Conservation (phyloP, 1,140 invertebrate species). For the Ceratosolen fusciceps region DNA sequence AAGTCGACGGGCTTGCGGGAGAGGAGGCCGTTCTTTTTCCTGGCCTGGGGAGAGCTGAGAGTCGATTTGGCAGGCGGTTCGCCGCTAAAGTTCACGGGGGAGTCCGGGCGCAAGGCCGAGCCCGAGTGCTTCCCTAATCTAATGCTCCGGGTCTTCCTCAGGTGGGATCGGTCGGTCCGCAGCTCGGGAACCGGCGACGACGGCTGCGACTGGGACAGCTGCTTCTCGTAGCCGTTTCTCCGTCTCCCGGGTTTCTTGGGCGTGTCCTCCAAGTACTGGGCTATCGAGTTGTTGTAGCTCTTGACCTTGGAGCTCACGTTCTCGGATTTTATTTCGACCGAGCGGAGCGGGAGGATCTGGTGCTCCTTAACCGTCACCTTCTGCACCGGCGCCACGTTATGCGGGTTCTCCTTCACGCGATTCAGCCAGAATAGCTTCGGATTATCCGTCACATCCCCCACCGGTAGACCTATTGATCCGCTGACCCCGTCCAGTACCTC, state of each 20-base stretch:
- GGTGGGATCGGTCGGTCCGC: neutral
- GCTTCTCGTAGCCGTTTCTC: neutral
- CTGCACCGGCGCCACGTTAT: neutral
- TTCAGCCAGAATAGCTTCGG: constrained; percentile 9
- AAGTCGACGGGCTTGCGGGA: constrained; percentile 41
- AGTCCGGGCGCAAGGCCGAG: constrained; percentile 18
- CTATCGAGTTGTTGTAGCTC: neutral
- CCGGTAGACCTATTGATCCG: neutral
- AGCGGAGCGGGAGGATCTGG: neutral
- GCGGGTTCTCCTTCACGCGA: neutral
- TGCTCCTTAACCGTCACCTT: constrained; percentile 11
- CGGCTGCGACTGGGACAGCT: constrained; percentile 7
- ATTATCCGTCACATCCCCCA: no score
- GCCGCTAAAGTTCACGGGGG: neutral
- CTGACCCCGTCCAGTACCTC: neutral
- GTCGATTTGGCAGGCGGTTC: constrained; percentile 6
- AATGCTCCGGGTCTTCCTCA: constrained; percentile 14
- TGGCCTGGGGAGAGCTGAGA: constrained; percentile 14
- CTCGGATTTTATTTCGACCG: constrained; percentile 3
- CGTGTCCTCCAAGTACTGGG: neutral
- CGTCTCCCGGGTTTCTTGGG: constrained; percentile 7
- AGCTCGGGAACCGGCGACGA: neutral
- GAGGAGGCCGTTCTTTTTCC: constrained; percentile 34
- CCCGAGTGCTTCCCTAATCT: constrained; percentile 16
- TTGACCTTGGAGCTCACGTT: neutral